Base-by-base conservation (phyloP, 2,113 vertebrate species). In the Cromileptes altivelis region DNA sequence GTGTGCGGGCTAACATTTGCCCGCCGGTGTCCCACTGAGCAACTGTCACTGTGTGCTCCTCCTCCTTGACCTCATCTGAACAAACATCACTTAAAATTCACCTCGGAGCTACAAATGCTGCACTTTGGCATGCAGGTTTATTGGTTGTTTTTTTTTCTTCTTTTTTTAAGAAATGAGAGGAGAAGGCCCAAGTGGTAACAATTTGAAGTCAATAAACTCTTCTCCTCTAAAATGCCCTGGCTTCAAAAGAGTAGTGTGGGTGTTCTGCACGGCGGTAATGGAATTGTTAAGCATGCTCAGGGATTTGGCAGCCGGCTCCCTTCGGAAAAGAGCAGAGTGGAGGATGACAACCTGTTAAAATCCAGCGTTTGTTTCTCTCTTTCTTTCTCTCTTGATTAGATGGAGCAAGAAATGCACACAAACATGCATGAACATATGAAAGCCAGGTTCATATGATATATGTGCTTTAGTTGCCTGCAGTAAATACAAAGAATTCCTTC, bases 181-280 rank as follows among this genome's bases (percentile, higher is more conserved):
- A 92, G 50, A 67, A 18, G 13, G 91, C 78, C 91, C 67, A 91
- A 95, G 85, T 96, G 95, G 94, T 94, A 95, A 89, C 93, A 94
- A 94, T 94, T 94, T 94, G 90, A 94, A 94, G 95, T 95, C 94
- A 91, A 93, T 94, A 96, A 95, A 95, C 89, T 91, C 88, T 85
- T 87, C 80, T 82, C 70, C 74, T 75, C 90, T 85, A 76, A 91
- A 87, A 87, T 53, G 75, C 76, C 78, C 72, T 75, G 72, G 84
- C 94, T 94, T 96, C 93, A 95, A 91, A 91, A 90, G 94, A 78
- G 74, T 87, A 21, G 42, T 62, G 93, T 68, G 93, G 94, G 92
- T 93, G 92, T 95, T 94, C 92, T 86, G 76, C 84, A 27, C 49
- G 82, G 85, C 68, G 72, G 87, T 90, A 93, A 92, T 90, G 86